These are phyloP conservation scores for Metalampra italica DNA, from an alignment of 2,888 invertebrate species.

Conservation along the genomic window DNA sequence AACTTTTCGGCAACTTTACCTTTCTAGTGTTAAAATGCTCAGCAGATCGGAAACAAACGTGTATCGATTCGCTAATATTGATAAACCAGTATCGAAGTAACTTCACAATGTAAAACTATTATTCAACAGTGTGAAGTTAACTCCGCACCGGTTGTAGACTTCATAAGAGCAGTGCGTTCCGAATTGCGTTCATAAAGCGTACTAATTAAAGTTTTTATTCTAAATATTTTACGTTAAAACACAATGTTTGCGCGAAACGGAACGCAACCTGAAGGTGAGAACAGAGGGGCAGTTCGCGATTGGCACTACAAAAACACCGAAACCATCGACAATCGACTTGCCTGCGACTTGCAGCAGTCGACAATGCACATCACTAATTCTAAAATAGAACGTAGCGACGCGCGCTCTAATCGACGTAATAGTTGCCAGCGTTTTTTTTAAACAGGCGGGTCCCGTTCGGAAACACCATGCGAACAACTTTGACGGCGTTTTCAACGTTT, in stretches of 20 bases:
- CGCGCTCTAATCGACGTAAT: neutral
- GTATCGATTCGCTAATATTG: no score
- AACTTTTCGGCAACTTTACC: no score
- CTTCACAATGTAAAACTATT: neutral
- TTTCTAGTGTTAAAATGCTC: no score
- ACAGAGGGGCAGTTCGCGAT: conserved; percentile 14
- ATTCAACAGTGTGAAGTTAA: neutral
- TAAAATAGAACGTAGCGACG: conserved; percentile 1
- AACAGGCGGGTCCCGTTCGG: neutral
- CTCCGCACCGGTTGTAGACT: neutral
- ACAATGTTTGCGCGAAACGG: neutral
- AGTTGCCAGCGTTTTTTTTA: conserved; percentile 4
- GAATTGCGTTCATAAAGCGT: no score
- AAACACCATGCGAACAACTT: conserved; percentile 3
- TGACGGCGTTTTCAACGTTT: neutral
- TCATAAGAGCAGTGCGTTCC: no score
- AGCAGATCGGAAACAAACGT: no score
- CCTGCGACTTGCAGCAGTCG: no score
- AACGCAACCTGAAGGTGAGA: neutral
- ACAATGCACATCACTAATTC: neutral
- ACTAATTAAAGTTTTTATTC: neutral
- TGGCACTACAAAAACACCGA: conserved; percentile 14
- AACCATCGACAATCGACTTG: neutral
- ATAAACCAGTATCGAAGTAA: neutral
- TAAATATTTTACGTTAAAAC: neutral